Evolutionary conservation across 2,888 invertebrate genomes (phyloP).

Genomic region (Eustalomyia histrio): DNA sequence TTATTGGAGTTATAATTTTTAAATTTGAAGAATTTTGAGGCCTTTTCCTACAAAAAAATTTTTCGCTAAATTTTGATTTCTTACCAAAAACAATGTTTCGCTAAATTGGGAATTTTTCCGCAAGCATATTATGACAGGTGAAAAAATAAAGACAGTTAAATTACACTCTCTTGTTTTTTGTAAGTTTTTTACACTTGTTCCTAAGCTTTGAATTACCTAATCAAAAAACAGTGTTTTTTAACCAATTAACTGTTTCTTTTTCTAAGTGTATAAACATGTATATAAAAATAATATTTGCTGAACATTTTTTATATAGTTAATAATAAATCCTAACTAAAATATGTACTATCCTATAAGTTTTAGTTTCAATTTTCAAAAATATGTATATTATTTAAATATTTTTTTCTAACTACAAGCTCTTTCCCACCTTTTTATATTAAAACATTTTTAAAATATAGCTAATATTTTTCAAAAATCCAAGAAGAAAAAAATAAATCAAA

Average conservation of each 20-base stretch:
- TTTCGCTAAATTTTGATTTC: too few species aligned
- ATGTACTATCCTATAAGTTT: neutral
- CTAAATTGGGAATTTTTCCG: too few species aligned
- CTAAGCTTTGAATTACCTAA: too few species aligned
- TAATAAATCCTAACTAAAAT: neutral
- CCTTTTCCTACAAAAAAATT: too few species aligned
- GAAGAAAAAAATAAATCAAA: neutral
- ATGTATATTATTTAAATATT: neutral
- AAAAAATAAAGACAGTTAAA: too few species aligned
- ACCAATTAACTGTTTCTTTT: neutral
- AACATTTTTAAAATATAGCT: slow-evolving; percentile 25
- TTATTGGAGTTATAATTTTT: too few species aligned
- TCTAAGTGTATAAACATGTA: neutral
- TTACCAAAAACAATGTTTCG: too few species aligned
- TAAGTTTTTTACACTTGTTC: too few species aligned
- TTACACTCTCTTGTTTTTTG: too few species aligned
- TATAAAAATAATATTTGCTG: too few species aligned
- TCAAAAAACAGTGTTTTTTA: neutral
- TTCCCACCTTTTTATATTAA: slow-evolving; percentile 57
- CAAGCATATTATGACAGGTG: too few species aligned
- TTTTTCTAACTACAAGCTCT: slow-evolving; percentile 19
- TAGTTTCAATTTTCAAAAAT: neutral
- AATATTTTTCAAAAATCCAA: slow-evolving; percentile 1
- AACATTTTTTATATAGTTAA: neutral
- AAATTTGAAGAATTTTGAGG: too few species aligned